Percentiles rank a stretch among this genome's conserved stretches.
phyloP scores from a whole-genome alignment of 2,113 vertebrate species.

The Equus przewalskii region DNA sequence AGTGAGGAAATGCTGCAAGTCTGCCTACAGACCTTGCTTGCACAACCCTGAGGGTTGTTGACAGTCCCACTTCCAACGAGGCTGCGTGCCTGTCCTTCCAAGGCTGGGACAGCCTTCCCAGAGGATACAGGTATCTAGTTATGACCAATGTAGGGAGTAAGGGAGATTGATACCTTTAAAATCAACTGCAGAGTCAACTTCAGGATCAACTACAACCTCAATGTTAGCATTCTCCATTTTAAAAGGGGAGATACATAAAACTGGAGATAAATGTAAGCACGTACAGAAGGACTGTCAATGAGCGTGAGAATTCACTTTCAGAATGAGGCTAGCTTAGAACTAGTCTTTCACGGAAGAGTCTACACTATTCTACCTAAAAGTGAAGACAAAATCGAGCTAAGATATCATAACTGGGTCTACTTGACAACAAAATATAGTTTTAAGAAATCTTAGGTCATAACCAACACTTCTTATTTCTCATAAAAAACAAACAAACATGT shows the following conservation, averaged over 20 bases:
- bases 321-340: neutral
- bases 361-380: neutral
- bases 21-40: neutral
- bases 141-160: rapidly evolving
- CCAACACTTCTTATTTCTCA: neutral
- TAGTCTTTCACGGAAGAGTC: rapidly evolving
- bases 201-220: neutral
- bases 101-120: neutral
- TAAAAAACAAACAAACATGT: neutral
- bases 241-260: neutral
- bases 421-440: neutral
- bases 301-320: neutral
- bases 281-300: no score
- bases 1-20: no score
- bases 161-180: neutral
- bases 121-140: neutral
- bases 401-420: neutral
- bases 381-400: neutral
- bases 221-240: neutral
- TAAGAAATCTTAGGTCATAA: neutral
- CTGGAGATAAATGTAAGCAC: no score
- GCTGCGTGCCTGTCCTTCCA: rapidly evolving
- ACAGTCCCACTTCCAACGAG: rapidly evolving
- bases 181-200: neutral
- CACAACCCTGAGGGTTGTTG: rapidly evolving